These are phyloP conservation scores for Papilio machaon DNA, from an alignment of 1,140 invertebrate genomes.

Conservation along the genomic window DNA sequence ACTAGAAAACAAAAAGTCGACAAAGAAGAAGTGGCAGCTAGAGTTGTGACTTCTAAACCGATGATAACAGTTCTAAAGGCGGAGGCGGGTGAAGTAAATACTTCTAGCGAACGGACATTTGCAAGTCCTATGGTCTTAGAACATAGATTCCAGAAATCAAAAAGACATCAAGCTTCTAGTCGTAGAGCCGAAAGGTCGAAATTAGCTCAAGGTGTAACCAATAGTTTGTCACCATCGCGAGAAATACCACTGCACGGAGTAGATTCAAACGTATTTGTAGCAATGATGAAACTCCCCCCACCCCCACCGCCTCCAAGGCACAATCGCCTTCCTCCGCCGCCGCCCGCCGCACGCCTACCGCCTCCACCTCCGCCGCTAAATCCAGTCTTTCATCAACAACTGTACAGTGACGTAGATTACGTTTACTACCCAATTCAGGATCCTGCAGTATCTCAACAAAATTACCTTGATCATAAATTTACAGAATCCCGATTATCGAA, in stretches of 20 bases:
- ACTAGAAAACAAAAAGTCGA: slow-evolving; percentile 60
- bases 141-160: slow-evolving; percentile 77
- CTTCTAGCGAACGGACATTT: slow-evolving; percentile 73
- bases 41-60: slow-evolving; percentile 86
- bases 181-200: slow-evolving; percentile 73
- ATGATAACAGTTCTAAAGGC: slow-evolving; percentile 87
- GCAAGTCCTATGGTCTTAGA: slow-evolving; percentile 77
- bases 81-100: slow-evolving; percentile 82
- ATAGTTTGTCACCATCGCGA: slow-evolving; percentile 67
- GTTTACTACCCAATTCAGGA: slow-evolving; percentile 95
- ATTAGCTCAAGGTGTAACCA: slow-evolving; percentile 69
- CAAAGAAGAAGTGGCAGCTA: slow-evolving; percentile 84
- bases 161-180: slow-evolving; percentile 75
- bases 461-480: slow-evolving; percentile 93
- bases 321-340: slow-evolving; percentile 79
- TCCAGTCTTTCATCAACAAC: slow-evolving; percentile 92
- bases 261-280: slow-evolving; percentile 83
- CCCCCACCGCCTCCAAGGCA: slow-evolving; percentile 82
- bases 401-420: slow-evolving; percentile 94
- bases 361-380: slow-evolving; percentile 86
- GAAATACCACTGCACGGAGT: slow-evolving; percentile 58
- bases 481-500: slow-evolving; percentile 81
- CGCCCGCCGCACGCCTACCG: slow-evolving; percentile 82
- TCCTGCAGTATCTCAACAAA: slow-evolving; percentile 93
- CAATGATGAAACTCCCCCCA: slow-evolving; percentile 83